A percentile compares a stretch with the other conserved stretches of the same genome.
phyloP scores from a whole-genome alignment of 2,888 invertebrate species.

The Cremastinae sp. region DNA sequence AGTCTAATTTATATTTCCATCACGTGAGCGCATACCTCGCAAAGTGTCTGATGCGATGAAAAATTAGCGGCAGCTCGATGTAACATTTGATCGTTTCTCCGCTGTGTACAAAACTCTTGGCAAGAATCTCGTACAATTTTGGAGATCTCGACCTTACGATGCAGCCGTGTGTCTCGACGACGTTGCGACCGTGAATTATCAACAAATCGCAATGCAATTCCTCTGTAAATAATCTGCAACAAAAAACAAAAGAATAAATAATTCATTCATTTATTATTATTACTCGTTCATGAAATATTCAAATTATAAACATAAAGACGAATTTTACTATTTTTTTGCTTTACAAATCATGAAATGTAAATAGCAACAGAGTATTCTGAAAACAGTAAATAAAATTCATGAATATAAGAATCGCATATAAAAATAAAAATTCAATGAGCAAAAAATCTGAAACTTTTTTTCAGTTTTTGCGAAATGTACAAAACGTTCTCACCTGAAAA shows the following conservation, averaged over 20 bases:
- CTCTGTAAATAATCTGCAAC: conserved; percentile 84
- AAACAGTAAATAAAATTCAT: too few species aligned
- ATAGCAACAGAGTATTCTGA: too few species aligned
- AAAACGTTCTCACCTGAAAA: conserved; percentile 74
- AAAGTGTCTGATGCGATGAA: conserved; percentile 78
- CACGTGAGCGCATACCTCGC: conserved; percentile 78
- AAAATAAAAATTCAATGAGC: too few species aligned
- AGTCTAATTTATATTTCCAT: too few species aligned
- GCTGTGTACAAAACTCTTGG: conserved; percentile 81
- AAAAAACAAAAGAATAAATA: conserved; percentile 53
- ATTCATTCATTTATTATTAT: too few species aligned
- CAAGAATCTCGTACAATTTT: conserved; percentile 82
- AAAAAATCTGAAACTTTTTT: too few species aligned
- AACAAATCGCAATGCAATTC: conserved; percentile 84
- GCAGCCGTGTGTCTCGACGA: conserved; percentile 83
- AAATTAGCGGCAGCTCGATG: conserved; percentile 82
- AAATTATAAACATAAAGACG: too few species aligned
- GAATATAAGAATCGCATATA: too few species aligned
- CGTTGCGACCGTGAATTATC: conserved; percentile 83
- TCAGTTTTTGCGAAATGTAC: too few species aligned
- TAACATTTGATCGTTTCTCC: conserved; percentile 80
- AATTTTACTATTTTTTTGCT: too few species aligned
- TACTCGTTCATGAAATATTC: too few species aligned
- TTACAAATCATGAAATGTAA: too few species aligned
- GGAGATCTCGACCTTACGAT: conserved; percentile 83